These are phyloP conservation scores for Lateolabrax maculatus DNA, from an alignment of 2,797 vertebrate genomes.

Conservation along the genomic window DNA sequence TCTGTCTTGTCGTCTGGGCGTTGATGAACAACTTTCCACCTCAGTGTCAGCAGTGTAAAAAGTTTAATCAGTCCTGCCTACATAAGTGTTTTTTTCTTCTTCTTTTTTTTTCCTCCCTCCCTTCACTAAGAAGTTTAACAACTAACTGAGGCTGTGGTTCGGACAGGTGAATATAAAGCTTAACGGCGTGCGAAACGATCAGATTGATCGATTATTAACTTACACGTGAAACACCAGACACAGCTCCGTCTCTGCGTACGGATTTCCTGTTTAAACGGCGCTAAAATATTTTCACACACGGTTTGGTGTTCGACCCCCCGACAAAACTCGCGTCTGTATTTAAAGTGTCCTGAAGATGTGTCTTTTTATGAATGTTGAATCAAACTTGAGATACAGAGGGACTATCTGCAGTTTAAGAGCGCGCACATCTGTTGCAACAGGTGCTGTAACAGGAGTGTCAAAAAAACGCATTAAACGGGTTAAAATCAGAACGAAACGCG, in stretches of 20 bases:
- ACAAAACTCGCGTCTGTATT: no score
- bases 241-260: conserved; percentile 1
- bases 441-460: conserved; percentile 59
- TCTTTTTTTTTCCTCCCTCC: no score
- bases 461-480: conserved; percentile 44
- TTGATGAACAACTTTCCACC: conserved; percentile 60
- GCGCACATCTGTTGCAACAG: conserved; percentile 78
- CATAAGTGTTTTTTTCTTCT: conserved; percentile 23
- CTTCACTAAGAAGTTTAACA: conserved; percentile 38
- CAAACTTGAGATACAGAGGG: not conserved
- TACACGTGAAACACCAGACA: not conserved
- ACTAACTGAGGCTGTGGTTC: conserved; percentile 37
- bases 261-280: conserved; percentile 63
- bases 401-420: conserved; percentile 19
- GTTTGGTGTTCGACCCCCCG: not conserved
- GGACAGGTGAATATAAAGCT: conserved; percentile 40
- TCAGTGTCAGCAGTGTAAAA: conserved; percentile 55
- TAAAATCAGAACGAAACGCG: conserved; percentile 13
- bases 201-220: conserved; percentile 36
- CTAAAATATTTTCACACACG: conserved; percentile 5
- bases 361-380: not conserved
- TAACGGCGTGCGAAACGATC: conserved; percentile 22
- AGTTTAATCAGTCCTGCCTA: conserved; percentile 63
- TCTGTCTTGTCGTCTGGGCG: conserved; percentile 51
- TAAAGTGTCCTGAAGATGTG: not conserved